phyloP scores from a whole-genome alignment of 2,113 vertebrate species.

The Alosa alosa region DNA sequence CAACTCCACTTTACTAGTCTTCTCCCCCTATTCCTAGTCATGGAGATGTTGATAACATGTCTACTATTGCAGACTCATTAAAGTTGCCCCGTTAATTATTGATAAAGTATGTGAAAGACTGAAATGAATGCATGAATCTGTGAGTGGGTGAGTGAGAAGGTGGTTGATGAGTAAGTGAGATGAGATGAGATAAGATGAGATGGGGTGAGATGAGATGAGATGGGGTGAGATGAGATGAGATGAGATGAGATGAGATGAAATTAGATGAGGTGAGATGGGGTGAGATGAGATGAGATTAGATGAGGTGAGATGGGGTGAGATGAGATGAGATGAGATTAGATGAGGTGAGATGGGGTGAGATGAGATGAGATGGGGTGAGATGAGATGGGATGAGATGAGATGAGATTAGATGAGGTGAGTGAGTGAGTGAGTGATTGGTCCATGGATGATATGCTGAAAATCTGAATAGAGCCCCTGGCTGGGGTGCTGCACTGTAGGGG shows the following conservation, averaged over 20 bases:
- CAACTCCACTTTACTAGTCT: not conserved
- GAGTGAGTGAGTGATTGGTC: not conserved
- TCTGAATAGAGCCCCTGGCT: not conserved
- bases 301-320: not conserved
- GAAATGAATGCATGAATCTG: not conserved
- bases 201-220: not conserved
- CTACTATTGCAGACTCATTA: not conserved
- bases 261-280: not conserved
- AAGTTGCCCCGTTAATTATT: not conserved
- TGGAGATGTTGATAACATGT: too few relatives aligned
- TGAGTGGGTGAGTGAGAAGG: not conserved
- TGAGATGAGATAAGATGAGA: not conserved
- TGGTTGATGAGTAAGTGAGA: not conserved
- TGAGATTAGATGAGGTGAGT: not conserved
- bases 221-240: too few relatives aligned
- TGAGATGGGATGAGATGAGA: not conserved
- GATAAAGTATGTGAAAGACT: not conserved
- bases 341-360: not conserved
- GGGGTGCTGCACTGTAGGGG: not conserved
- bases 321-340: not conserved
- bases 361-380: not conserved
- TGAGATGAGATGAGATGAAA: not conserved
- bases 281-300: not conserved
- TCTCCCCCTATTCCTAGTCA: not conserved
- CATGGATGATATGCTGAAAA: not conserved